phyloP scores from a whole-genome alignment of 2,797 vertebrate species.

The Alectoris magna region DNA sequence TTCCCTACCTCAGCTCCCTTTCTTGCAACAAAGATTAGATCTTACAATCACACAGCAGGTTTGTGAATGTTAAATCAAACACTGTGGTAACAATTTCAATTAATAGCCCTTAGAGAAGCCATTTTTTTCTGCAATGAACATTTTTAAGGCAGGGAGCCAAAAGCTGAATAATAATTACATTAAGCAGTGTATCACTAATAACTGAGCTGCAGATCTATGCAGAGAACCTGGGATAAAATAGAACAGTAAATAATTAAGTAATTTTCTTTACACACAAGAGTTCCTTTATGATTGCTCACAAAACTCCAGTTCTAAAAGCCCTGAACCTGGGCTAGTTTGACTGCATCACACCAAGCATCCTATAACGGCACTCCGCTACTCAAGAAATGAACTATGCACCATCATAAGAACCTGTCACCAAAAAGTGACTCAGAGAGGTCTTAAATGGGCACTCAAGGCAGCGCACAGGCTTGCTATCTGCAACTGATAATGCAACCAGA shows the following conservation, averaged over 20 bases:
- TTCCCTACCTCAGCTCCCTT: background rate
- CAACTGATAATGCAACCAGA: background rate
- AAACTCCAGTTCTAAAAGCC: background rate
- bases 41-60: background rate
- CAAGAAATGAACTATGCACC: background rate
- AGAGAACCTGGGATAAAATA: background rate
- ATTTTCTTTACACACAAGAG: background rate
- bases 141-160: background rate
- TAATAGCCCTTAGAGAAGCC: background rate
- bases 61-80: background rate
- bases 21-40: background rate
- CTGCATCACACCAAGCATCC: background rate
- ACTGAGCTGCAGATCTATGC: background rate
- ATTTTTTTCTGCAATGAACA: background rate
- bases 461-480: background rate
- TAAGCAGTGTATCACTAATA: background rate
- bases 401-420: background rate
- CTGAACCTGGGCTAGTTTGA: background rate
- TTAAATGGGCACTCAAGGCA: background rate
- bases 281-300: background rate
- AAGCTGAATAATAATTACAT: background rate
- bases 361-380: background rate
- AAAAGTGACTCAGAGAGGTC: background rate
- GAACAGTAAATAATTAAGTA: background rate
- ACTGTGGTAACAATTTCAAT: background rate